Conservation (phyloP, 2,797 vertebrate species). For the Eulemur albifrons region DNA sequence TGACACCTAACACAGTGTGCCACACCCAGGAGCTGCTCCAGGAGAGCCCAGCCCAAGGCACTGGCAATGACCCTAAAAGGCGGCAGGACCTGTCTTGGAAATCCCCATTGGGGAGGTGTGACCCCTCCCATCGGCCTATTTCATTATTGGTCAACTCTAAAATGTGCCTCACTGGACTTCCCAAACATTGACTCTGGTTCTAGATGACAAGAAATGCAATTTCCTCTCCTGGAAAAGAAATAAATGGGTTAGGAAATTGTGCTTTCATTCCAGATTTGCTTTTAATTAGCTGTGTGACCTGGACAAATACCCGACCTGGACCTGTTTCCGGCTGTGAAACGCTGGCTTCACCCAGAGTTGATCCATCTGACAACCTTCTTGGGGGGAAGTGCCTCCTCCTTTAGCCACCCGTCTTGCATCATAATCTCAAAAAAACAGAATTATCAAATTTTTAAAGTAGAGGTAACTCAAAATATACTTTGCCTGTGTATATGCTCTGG, state of each 20-base stretch:
- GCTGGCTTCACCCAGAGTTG: background rate
- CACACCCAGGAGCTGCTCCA: too few relatives aligned
- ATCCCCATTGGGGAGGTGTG: background rate
- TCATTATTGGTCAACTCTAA: background rate
- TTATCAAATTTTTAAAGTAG: background rate
- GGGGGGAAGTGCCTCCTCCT: background rate
- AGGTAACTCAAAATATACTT: background rate
- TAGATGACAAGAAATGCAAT: background rate
- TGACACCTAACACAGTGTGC: rapidly evolving
- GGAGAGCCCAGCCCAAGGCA: background rate
- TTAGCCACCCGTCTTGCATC: background rate
- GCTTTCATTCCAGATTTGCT: background rate
- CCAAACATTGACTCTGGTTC: background rate
- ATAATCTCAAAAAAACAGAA: background rate
- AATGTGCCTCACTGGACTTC: background rate
- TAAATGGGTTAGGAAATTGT: background rate
- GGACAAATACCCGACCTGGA: background rate
- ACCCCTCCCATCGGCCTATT: background rate
- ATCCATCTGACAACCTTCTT: too few relatives aligned
- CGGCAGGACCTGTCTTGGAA: background rate
- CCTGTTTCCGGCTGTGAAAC: background rate
- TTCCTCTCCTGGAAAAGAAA: background rate
- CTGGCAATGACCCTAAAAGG: background rate
- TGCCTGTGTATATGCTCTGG: background rate
- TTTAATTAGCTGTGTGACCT: background rate